These are phyloP conservation scores for Acyrthosiphon pisum DNA, from an alignment of 1,140 invertebrate genomes.

Conservation along the genomic window DNA sequence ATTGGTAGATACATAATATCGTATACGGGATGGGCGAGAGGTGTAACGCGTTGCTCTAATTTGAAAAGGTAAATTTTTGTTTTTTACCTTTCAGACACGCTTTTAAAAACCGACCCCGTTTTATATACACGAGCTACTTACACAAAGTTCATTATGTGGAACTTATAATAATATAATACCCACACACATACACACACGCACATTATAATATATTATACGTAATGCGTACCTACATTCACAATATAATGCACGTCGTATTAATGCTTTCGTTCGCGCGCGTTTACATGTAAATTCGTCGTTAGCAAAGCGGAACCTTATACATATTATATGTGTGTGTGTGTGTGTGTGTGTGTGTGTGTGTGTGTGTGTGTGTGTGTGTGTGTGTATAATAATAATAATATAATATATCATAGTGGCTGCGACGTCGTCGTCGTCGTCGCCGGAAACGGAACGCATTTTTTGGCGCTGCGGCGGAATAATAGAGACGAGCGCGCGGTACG, in stretches of 20 bases:
- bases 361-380: background rate
- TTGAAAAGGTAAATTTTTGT: background rate
- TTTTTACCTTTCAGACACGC: background rate
- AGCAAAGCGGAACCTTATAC: background rate
- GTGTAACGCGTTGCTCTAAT: background rate
- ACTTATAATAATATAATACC: background rate
- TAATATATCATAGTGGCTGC: background rate
- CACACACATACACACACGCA: background rate
- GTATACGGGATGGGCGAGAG: background rate
- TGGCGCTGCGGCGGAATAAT: background rate
- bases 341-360: background rate
- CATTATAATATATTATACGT: background rate
- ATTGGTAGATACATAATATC: background rate
- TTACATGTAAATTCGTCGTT: constrained; percentile 27
- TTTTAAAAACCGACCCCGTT: background rate
- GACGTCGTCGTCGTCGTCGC: background rate
- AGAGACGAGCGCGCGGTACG: background rate
- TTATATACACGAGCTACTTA: background rate
- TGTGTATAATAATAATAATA: background rate
- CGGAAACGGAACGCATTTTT: constrained; percentile 22
- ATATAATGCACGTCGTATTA: background rate
- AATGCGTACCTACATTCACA: background rate
- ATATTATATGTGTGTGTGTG: background rate
- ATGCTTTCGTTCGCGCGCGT: constrained; percentile 19
- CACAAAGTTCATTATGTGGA: background rate